Conservation (phyloP, 92 coral and sea anemone species). For the Parazoanthus swiftii region DNA sequence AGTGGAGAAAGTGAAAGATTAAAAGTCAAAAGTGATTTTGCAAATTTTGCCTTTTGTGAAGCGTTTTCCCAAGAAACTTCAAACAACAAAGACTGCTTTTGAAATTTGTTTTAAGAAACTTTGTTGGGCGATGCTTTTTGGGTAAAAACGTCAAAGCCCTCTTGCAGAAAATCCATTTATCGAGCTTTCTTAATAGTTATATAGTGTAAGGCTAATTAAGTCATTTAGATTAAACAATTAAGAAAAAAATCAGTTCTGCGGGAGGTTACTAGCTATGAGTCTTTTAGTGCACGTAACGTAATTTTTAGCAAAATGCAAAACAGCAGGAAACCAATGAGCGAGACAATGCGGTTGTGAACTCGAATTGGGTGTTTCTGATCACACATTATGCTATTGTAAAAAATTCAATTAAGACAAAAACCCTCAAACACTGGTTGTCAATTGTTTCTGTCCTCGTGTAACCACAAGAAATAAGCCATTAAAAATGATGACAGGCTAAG, state of each 20-base stretch:
- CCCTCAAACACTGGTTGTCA: constrained; percentile 6
- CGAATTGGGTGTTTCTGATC: constrained; percentile 25
- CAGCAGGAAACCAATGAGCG: constrained; percentile 22
- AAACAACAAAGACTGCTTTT: background rate
- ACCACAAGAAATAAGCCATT: background rate
- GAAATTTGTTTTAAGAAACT: background rate
- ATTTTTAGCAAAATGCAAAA: constrained; percentile 34
- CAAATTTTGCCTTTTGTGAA: constrained; percentile 7
- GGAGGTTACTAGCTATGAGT: constrained; percentile 12
- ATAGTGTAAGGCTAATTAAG: constrained; percentile 18
- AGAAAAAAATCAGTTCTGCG: constrained; percentile 20
- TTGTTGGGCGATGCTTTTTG: too few species aligned
- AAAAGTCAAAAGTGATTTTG: background rate
- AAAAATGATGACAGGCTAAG: background rate
- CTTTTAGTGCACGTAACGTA: constrained; percentile 32
- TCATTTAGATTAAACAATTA: constrained; percentile 28
- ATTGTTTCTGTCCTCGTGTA: background rate
- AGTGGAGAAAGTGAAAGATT: background rate
- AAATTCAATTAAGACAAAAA: constrained; percentile 8
- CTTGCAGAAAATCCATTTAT: background rate
- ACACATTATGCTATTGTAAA: constrained; percentile 26
- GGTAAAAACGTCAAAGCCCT: background rate
- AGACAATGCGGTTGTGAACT: constrained; percentile 35
- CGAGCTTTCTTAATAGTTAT: constrained; percentile 14
- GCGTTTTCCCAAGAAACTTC: background rate